Evolutionary conservation across 2,888 invertebrate genomes (phyloP).

Genomic region (Scaptomyza caliginosa): DNA sequence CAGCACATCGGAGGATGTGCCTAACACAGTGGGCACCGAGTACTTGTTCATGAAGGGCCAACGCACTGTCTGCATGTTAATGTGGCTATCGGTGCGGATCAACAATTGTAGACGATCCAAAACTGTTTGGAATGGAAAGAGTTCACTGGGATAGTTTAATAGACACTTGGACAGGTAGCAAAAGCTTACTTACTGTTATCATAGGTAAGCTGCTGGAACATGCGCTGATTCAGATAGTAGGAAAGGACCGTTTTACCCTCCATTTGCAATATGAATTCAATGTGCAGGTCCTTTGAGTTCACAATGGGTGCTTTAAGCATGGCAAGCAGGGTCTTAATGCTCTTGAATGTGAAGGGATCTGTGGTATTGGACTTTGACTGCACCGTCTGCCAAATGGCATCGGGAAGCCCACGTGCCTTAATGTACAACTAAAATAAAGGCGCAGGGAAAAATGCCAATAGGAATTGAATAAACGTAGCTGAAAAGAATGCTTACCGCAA

Average conservation of each 20-base stretch:
- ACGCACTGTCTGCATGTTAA: constrained; percentile 86
- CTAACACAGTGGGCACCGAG: constrained; percentile 86
- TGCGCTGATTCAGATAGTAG: constrained; percentile 88
- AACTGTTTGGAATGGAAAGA: constrained; percentile 81
- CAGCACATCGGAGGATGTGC: constrained; percentile 85
- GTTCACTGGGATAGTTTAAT: neutral
- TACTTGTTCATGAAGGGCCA: constrained; percentile 86
- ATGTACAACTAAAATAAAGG: constrained; percentile 86
- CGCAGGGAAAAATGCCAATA: neutral
- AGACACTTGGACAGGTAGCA: too few species aligned
- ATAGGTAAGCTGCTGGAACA: constrained; percentile 86
- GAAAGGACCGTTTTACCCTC: constrained; percentile 88
- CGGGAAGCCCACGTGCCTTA: constrained; percentile 84
- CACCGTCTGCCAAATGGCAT: constrained; percentile 84
- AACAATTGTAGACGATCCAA: constrained; percentile 86
- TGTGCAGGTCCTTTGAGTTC: constrained; percentile 86
- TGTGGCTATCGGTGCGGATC: constrained; percentile 86
- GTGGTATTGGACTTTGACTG: constrained; percentile 83
- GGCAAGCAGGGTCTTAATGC: constrained; percentile 85
- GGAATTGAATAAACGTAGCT: neutral
- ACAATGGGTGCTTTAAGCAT: constrained; percentile 84
- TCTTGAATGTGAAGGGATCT: constrained; percentile 85
- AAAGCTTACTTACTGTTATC: constrained; percentile 88
- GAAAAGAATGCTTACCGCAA: constrained; percentile 83
- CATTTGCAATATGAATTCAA: constrained; percentile 88